A percentile compares a stretch with the other conserved stretches of the same genome.
phyloP scores from a whole-genome alignment of 1,140 invertebrate genomes.

The Ylistrum balloti region DNA sequence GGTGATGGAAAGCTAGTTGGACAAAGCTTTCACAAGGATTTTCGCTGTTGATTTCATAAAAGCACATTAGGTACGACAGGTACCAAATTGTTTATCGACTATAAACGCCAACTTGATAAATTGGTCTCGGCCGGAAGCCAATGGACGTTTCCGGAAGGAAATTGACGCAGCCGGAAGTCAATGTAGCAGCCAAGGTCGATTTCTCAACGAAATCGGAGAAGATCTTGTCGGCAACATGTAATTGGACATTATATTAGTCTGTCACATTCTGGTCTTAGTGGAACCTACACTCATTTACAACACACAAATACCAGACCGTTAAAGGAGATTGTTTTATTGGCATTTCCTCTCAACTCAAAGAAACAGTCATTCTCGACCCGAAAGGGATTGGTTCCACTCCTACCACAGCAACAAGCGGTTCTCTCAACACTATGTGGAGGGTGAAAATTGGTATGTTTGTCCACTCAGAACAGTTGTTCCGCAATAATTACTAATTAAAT shows the following conservation, averaged over 20 bases:
- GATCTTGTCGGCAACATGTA: background rate
- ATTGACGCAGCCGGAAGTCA: slow-evolving; percentile 30
- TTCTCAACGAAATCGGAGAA: background rate
- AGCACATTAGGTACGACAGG: background rate
- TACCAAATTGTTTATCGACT: slow-evolving; percentile 11
- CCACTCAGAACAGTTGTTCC: no score
- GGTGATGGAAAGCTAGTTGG: no score
- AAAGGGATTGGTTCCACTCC: no score
- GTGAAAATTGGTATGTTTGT: no score
- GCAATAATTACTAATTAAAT: no score
- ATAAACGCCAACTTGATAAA: background rate
- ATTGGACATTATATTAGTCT: slow-evolving; percentile 1
- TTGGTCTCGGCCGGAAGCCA: background rate
- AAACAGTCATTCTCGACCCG: no score
- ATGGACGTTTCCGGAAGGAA: background rate
- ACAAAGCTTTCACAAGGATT: background rate
- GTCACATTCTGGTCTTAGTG: background rate
- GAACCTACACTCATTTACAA: background rate
- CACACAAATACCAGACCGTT: background rate
- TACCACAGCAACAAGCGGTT: no score
- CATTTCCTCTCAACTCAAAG: no score
- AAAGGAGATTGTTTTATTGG: no score
- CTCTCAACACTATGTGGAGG: no score
- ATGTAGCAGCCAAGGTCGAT: background rate
- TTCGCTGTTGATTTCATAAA: background rate